phyloP scores from a whole-genome alignment of 37 sponge, comb jelly and placozoan genomes.

The Geodia barretti region DNA sequence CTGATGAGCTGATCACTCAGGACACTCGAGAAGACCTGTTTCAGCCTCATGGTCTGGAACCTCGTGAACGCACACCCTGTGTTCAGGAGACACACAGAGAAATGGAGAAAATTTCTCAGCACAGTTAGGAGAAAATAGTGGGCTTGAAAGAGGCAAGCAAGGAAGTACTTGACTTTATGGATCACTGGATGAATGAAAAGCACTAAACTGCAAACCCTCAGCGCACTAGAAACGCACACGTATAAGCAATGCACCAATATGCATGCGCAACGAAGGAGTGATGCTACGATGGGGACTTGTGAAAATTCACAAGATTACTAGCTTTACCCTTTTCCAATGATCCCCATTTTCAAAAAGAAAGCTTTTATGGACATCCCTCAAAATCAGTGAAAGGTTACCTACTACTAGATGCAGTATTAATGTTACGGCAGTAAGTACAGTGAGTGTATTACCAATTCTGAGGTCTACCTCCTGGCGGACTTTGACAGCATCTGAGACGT shows the following conservation, averaged over 20 bases:
- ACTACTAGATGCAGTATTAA: too few species aligned
- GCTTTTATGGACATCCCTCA: too few species aligned
- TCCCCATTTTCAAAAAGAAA: too few species aligned
- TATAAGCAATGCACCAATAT: too few species aligned
- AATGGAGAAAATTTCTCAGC: background rate
- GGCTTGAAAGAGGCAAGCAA: background rate
- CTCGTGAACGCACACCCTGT: constrained; percentile 97
- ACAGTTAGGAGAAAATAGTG: background rate
- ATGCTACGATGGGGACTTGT: too few species aligned
- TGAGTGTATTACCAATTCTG: constrained; percentile 87
- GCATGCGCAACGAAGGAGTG: too few species aligned
- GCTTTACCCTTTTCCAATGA: too few species aligned
- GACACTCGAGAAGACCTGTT: constrained; percentile 67
- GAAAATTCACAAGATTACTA: too few species aligned
- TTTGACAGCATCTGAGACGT: constrained; percentile 85
- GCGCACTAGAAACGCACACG: too few species aligned
- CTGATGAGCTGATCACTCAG: constrained; percentile 87
- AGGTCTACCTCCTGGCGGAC: constrained; percentile 93
- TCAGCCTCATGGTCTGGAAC: constrained; percentile 91
- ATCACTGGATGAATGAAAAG: too few species aligned
- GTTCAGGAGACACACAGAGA: background rate
- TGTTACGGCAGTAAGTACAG: background rate
- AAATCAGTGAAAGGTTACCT: too few species aligned
- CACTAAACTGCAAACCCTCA: too few species aligned
- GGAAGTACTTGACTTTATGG: background rate